Evolutionary conservation across 1,140 invertebrate genomes (phyloP), one percentile per base, ranked within the genome.

Genomic region (Glossosoma conforme): DNA sequence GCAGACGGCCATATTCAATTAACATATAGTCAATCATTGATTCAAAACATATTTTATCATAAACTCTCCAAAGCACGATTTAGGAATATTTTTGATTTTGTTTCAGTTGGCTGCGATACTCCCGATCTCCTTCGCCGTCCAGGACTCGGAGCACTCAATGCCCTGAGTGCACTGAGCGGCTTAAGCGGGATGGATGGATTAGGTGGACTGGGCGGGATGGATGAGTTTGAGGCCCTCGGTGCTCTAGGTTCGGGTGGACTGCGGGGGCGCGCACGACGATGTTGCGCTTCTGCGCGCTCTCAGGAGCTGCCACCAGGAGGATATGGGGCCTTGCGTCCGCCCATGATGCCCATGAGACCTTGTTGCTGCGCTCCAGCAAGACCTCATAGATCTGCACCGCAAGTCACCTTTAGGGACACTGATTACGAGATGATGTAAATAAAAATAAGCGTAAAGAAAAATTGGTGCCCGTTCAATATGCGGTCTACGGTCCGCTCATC

Each of bases 121-220:
- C 57, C 57, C 2, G 57, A 59, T 44, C 41, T 59, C 1, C 36
- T 59, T 10, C 52, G 57, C 15, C 48, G 57, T 14, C 57, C 57
- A 25, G 57, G 49, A 1, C 20, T 52, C 17, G 46, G 35, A 10
- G 48, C 30, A 1, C 10, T 21, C 8, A 15, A 11, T 10, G n/a
- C 10, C 6, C 15, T 10, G 33, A 22, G 13, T 35, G 44, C 44
- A 18, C n/a, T 9, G 15, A 17, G 8, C 46, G n/a, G n/a, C n/a
- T n/a, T n/a, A n/a, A n/a, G n/a, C n/a, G n/a, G n/a, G n/a, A n/a
- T n/a, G n/a, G n/a, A n/a, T n/a, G n/a, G n/a, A n/a, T n/a, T n/a
- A n/a, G n/a, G n/a, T n/a, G n/a, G n/a, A n/a, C n/a, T n/a, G n/a
- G n/a, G n/a, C n/a, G n/a, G n/a, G n/a, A n/a, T n/a, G n/a, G n/a